Conservation (phyloP, 2,113 vertebrate genomes). For the Emydura subglobosa region DNA sequence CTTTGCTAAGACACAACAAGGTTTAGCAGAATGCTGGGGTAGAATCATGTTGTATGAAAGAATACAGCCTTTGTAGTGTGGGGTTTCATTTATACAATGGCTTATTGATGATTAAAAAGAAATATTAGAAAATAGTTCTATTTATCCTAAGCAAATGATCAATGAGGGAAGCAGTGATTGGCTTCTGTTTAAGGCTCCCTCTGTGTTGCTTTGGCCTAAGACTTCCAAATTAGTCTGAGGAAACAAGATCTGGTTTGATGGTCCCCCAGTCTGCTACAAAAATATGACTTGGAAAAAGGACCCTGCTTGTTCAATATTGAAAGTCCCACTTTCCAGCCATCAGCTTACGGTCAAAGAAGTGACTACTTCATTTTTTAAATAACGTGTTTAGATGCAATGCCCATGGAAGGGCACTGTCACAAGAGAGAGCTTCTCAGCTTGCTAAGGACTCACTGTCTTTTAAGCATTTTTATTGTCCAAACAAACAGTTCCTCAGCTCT, state of each 20-base stretch:
- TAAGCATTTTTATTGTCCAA: neutral
- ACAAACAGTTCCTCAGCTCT: neutral
- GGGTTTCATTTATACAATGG: neutral
- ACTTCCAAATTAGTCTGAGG: slow-evolving; percentile 19
- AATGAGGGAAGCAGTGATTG: neutral
- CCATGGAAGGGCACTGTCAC: neutral
- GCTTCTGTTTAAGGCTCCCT: neutral
- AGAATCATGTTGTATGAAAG: neutral
- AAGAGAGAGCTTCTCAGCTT: neutral
- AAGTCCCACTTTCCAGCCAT: slow-evolving; percentile 10
- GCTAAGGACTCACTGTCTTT: neutral
- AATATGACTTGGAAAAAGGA: slow-evolving; percentile 22
- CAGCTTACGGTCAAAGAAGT: slow-evolving; percentile 6
- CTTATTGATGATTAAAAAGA: neutral
- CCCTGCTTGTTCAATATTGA: slow-evolving; percentile 21
- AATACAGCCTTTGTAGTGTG: neutral
- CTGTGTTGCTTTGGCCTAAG: neutral
- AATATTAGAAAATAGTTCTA: neutral
- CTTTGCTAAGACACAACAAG: neutral
- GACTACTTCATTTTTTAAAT: slow-evolving; percentile 15
- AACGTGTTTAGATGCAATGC: slow-evolving; percentile 20
- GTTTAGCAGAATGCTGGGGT: neutral
- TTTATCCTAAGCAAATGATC: neutral
- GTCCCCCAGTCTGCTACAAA: neutral
- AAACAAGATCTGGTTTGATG: neutral